A percentile compares a stretch with the other conserved stretches of the same genome.
Conservation (phyloP, 2,888 invertebrate species). For the Cataglyphis livida region DNA sequence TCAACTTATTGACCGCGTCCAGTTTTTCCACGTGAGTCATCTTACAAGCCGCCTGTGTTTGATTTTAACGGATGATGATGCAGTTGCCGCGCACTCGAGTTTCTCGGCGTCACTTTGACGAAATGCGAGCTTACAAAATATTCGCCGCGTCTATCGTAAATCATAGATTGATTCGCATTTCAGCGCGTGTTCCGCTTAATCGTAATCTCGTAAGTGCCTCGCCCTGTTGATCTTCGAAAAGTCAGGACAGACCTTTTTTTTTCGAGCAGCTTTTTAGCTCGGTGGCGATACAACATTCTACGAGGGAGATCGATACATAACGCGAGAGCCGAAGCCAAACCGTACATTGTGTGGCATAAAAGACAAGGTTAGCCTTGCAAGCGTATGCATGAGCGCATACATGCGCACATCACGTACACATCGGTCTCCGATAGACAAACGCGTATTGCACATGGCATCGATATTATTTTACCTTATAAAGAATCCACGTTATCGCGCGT, state of each 20-base stretch:
- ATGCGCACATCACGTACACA: slow-evolving; percentile 3
- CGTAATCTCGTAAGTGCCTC: slow-evolving; percentile 31
- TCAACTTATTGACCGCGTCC: slow-evolving; percentile 26
- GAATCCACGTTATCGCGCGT: slow-evolving; percentile 39
- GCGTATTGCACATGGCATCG: slow-evolving; percentile 30
- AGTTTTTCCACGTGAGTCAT: slow-evolving; percentile 4
- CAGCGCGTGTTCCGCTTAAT: not conserved
- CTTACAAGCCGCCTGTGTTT: slow-evolving; percentile 22
- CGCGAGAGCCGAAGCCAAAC: slow-evolving; percentile 80
- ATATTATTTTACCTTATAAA: slow-evolving; percentile 21
- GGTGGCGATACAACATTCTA: slow-evolving; percentile 68
- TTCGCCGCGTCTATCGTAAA: slow-evolving; percentile 28
- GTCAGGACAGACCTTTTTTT: slow-evolving; percentile 45
- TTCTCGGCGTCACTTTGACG: not conserved
- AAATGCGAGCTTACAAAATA: slow-evolving; percentile 25
- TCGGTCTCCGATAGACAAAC: slow-evolving; percentile 33
- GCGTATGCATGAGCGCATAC: slow-evolving; percentile 16
- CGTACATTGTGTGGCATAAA: slow-evolving; percentile 68
- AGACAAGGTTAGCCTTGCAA: slow-evolving; percentile 57
- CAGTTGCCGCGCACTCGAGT: slow-evolving; percentile 20
- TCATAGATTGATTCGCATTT: not conserved
- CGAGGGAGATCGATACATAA: slow-evolving; percentile 78
- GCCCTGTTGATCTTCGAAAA: slow-evolving; percentile 50
- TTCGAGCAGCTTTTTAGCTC: slow-evolving; percentile 52
- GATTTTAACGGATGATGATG: slow-evolving; percentile 33